Evolutionary conservation across 1,140 invertebrate genomes (phyloP), one percentile per base, ranked within the genome.

Genomic region (Heterodera schachtii): DNA sequence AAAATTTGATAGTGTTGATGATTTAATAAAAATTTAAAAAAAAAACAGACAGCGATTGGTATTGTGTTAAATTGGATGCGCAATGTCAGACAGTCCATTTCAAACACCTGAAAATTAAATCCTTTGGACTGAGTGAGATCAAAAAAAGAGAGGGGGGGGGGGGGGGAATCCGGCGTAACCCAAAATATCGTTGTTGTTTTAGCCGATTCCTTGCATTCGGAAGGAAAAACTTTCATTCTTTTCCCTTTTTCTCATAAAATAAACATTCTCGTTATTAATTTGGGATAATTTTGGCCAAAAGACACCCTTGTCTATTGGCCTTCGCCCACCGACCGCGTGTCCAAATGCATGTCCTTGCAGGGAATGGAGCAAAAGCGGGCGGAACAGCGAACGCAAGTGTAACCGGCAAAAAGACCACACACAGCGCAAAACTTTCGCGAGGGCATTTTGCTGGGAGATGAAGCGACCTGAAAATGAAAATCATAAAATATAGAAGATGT

Each of bases 351-450:
- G 66, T 60, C 75, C 57, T 41, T 76, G 52, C 80, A 81, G 64
- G 57, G n/a, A 44, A 81, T 69, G 41, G 80, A 81, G 67, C 80
- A 81, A 46, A 78, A 81, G 21, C 66, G 47, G 43, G 80, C 76
- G 16, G 66, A 67, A 79, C 80, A 81, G 43, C 73, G 69, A 19
- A 80, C 80, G 64, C 80, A 81, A 9, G 57, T 81, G 71, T 81
- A 81, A 43, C 41, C 43, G 9, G 80, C 76, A 21, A 46, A 79
- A 67, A 79, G 43, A 19, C 80, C 80, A 57, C 80, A 81, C 41
- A 81, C 80, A 9, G 80, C 47, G 13, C 80, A 81, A 13, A 81
- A 81, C 57, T 81, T 81, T 7, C 80, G 44, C 6, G 80, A 43
- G 19, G 80, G 80, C 21, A 69, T 43, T 46, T 16, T 31, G n/a